Conservation (phyloP, 2,888 invertebrate genomes). For the Nesidiocoris tenuis region DNA sequence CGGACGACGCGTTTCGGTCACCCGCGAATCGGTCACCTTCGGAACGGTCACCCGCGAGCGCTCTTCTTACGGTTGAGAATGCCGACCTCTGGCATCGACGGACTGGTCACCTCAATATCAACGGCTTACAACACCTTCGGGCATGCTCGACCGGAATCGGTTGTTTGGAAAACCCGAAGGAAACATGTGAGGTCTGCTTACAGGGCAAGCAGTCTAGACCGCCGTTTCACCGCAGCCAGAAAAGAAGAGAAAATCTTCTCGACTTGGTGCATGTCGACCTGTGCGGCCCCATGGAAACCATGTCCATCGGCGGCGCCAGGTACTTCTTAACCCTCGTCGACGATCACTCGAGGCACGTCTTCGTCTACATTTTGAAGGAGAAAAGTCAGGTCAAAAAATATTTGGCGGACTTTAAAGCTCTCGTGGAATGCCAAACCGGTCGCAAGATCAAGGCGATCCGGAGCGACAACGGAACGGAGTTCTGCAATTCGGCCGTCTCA, state of each 20-base stretch:
- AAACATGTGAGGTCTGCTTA: conserved; percentile 10
- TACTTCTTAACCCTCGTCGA: conserved; percentile 34
- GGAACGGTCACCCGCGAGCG: not conserved
- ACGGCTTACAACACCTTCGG: not conserved
- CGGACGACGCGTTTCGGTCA: no score
- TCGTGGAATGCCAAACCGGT: conserved; percentile 50
- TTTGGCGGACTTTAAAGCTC: conserved; percentile 46
- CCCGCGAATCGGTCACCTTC: not conserved
- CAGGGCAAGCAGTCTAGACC: not conserved
- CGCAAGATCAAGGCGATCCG: conserved; percentile 51
- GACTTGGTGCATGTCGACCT: conserved; percentile 14
- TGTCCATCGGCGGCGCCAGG: not conserved
- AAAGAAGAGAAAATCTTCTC: not conserved
- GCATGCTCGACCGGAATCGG: not conserved
- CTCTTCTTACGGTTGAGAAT: no score
- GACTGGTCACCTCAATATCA: conserved; percentile 1
- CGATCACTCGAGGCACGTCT: conserved; percentile 50
- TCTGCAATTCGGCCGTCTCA: conserved; percentile 6
- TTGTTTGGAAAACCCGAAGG: not conserved
- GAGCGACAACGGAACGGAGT: conserved; percentile 50
- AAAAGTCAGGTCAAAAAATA: conserved; percentile 44
- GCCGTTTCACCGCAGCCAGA: not conserved
- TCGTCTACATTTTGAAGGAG: conserved; percentile 51
- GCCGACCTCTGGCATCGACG: conserved; percentile 22
- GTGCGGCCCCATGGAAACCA: conserved; percentile 21